A percentile compares a stretch with the other conserved stretches of the same genome.
These are phyloP conservation scores for Botia almorhae DNA, from an alignment of 2,797 vertebrate genomes.

Conservation along the genomic window DNA sequence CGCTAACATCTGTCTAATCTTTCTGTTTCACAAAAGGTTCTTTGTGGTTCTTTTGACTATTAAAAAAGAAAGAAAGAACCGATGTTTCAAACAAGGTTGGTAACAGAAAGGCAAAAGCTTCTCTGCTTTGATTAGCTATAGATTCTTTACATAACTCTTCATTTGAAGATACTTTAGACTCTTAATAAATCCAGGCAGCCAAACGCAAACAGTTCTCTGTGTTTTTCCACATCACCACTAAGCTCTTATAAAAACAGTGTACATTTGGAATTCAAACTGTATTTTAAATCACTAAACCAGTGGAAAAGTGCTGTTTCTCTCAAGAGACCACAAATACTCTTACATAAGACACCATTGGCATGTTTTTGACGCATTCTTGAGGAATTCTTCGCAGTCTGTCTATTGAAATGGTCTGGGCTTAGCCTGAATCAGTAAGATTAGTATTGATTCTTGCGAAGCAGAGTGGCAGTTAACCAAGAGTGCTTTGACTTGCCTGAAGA, in stretches of 20 bases:
- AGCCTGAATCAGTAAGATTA: conserved; percentile 46
- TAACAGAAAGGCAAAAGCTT: background rate
- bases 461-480: conserved; percentile 57
- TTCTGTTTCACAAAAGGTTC: no score
- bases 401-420: conserved; percentile 43
- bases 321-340: conserved; percentile 16
- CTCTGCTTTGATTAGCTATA: background rate
- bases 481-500: conserved; percentile 26
- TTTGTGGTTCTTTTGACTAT: no score
- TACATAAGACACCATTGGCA: conserved; percentile 38
- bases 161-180: background rate
- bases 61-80: no score
- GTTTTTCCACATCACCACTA: conserved; percentile 1
- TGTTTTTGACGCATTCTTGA: conserved; percentile 24
- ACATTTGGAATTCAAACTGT: conserved; percentile 11
- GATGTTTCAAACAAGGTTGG: no score
- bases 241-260: conserved; percentile 16
- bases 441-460: conserved; percentile 43
- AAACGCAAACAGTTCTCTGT: background rate
- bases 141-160: background rate
- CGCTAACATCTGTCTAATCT: no score
- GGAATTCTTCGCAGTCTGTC: conserved; percentile 28
- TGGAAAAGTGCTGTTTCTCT: conserved; percentile 27
- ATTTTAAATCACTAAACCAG: conserved; percentile 12
- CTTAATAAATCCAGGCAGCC: background rate